Base-by-base conservation (phyloP, 2,888 invertebrate species). In the Frankliniella fusca region DNA sequence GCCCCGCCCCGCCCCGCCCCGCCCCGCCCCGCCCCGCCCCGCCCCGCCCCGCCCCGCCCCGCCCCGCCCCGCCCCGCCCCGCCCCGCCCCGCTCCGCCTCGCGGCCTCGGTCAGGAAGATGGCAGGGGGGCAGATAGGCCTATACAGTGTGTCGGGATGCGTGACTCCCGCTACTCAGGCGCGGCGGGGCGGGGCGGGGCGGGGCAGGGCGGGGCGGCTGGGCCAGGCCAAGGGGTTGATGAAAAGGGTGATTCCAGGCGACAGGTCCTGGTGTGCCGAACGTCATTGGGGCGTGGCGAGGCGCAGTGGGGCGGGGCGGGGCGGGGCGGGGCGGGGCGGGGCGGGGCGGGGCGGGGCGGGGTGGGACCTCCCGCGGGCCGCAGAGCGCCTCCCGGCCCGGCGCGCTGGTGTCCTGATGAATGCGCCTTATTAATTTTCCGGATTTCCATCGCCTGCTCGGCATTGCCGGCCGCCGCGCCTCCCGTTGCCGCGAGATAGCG, bases 81-180 rank as follows among this genome's bases (percentile, higher is more conserved):
- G 38, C 38, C 38, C 2, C 38, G 38, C 38, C 38, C 38, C 38
- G 38, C 38, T 5, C 2, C 38, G 38, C 38, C 38, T 5, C 38
- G 38, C 38, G 38, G 38, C 38, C 38, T 38, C 38, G 38, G 38
- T 38, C 38, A 38, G 38, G 38, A 38, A 38, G 38, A 38, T 38
- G 38, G 38, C 38, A 38, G 38, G 38, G 54, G 54, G 54, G 54
- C 54, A 54, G 54, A 54, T 54, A 20, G 54, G 38, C 54, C 54
- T 54, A 15, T 65, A 76, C 23, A 76, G 23, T 23, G 70, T 27
- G 70, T 76, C 70, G 70, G 15, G 70, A 76, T 76, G 70, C 70
- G 70, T 76, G 70, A 76, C 70, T 76, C 27, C 70, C 23, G 70
- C 70, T 76, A 76, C 70, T 76, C 70, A 76, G 70, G 27, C 12